Evolutionary conservation across 2,888 invertebrate species (phyloP), one percentile per base, ranked within the genome.

Genomic region (Chymomyza caudatula): DNA sequence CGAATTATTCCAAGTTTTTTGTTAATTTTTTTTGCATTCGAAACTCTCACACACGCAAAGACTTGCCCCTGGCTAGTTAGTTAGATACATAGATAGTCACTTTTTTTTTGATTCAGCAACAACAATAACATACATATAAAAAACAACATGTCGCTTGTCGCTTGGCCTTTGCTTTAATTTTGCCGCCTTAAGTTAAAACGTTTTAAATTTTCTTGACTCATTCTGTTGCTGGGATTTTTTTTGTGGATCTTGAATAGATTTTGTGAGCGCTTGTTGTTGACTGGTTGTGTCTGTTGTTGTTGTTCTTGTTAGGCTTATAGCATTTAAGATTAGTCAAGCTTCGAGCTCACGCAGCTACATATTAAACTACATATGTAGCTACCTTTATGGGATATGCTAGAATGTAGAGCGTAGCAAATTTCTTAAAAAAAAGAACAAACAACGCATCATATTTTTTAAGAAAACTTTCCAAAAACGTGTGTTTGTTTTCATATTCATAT

Each of bases 331-430:
- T n/a, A n/a, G n/a, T n/a, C n/a, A n/a, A n/a, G n/a, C n/a, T n/a
- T n/a, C n/a, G n/a, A n/a, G 2, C 47, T 8, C 47, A 15, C 2
- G 47, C 15, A 19, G 47, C 19, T 17, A 15, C n/a, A n/a, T n/a
- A n/a, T n/a, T n/a, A n/a, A n/a, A n/a, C n/a, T n/a, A n/a, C n/a
- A n/a, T n/a, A n/a, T n/a, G n/a, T n/a, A n/a, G n/a, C n/a, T n/a
- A n/a, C n/a, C n/a, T n/a, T 47, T 22, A 20, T 56, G 0, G 49
- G 52, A 43, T 66, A 65, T 57, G 57, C 19, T 64, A 11, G 44
- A 69, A 80, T 74, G 42, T 74, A 66, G 71, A 74, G 83, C 85
- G 65, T 70, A 37, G 13, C 71, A 77, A 85, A 83, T 82, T 77
- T 52, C 49, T 37, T 69, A 52, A 60, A 54, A 54, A 43, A 37